Conservation (phyloP, 1,140 invertebrate genomes). For the Drosophila yakuba region DNA sequence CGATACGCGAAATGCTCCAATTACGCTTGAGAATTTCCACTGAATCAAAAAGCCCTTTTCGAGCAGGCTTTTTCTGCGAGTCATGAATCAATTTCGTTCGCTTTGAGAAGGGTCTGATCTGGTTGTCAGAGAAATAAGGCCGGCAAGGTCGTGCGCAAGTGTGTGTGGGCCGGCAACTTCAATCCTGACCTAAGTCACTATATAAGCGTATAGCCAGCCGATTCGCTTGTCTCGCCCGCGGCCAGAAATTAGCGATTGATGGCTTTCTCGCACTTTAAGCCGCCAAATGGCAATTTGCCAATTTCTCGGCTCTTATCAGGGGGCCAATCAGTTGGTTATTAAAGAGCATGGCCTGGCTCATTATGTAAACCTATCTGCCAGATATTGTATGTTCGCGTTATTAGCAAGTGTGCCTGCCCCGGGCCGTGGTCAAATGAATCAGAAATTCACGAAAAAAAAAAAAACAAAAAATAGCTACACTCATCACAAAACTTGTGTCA, state of each 20-base stretch:
- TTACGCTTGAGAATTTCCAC: conserved; percentile 64
- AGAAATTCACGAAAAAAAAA: conserved; percentile 22
- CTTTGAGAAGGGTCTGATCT: conserved; percentile 51
- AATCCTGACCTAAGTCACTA: conserved; percentile 76
- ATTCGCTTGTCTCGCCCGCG: conserved; percentile 38
- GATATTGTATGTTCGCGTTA: conserved; percentile 59
- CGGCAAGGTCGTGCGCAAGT: conserved; percentile 52
- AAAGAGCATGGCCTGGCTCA: conserved; percentile 65
- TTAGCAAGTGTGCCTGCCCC: conserved; percentile 59
- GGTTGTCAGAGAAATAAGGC: conserved; percentile 45
- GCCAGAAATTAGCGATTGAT: conserved; percentile 57
- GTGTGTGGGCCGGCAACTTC: conserved; percentile 34
- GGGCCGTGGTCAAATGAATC: conserved; percentile 41
- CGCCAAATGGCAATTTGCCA: conserved; percentile 58
- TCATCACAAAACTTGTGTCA: conserved; percentile 64
- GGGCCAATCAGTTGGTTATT: conserved; percentile 70
- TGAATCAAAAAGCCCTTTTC: conserved; percentile 34
- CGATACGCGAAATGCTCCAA: conserved; percentile 70
- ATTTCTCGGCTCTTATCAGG: conserved; percentile 67
- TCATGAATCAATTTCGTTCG: conserved; percentile 29
- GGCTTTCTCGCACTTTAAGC: conserved; percentile 67
- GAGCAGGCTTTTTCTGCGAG: conserved; percentile 12
- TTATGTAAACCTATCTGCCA: conserved; percentile 59
- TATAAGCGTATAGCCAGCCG: conserved; percentile 8
- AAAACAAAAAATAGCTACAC: conserved; percentile 24